Conservation (phyloP, 1,140 invertebrate species). For the Penaeus chinensis region DNA sequence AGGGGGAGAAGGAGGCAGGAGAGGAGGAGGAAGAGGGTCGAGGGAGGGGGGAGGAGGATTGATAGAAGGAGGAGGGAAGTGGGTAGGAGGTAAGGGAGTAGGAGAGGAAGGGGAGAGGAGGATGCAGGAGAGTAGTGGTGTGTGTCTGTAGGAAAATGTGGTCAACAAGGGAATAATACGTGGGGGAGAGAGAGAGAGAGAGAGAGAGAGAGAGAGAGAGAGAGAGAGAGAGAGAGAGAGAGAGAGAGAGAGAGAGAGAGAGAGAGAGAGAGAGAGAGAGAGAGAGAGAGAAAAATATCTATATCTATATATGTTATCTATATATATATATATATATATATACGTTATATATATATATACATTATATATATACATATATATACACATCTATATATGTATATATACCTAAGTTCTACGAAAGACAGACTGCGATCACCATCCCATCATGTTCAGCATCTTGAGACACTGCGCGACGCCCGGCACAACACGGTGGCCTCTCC, state of each 20-base stretch:
- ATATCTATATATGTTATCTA: too few species aligned
- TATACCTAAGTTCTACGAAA: too few species aligned
- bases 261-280: background rate
- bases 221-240: background rate
- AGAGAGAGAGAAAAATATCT: background rate
- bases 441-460: too few species aligned
- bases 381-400: too few species aligned
- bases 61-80: constrained; percentile 22
- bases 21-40: too few species aligned
- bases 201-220: background rate
- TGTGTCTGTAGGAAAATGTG: background rate
- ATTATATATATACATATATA: too few species aligned
- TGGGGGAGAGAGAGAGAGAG: background rate
- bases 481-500: too few species aligned
- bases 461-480: too few species aligned
- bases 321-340: too few species aligned
- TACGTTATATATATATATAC: too few species aligned
- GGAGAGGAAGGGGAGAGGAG: background rate
- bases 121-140: background rate
- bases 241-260: background rate
- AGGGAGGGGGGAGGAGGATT: background rate
- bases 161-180: background rate
- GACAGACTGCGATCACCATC: too few species aligned
- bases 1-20: too few species aligned
- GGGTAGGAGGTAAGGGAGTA: background rate